A percentile compares a stretch with the other conserved stretches of the same genome.
Conservation (phyloP, 1,140 invertebrate genomes). For the Cryptotermes secundus region DNA sequence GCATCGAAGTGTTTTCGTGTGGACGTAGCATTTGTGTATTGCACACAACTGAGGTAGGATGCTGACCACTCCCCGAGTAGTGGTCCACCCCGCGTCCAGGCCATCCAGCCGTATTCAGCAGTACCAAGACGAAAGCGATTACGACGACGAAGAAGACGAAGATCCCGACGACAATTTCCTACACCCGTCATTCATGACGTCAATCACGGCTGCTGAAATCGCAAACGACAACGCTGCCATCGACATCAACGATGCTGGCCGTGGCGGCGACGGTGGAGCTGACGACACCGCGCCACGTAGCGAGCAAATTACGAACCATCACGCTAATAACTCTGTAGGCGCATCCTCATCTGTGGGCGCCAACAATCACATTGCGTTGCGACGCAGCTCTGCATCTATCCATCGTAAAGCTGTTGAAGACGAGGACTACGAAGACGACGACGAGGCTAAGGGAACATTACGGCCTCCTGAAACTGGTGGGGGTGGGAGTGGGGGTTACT, state of each 20-base stretch:
- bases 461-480: slow-evolving; percentile 40
- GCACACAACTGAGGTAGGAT: not conserved
- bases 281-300: slow-evolving; percentile 14
- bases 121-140: not conserved
- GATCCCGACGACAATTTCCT: not conserved
- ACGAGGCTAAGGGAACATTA: not conserved
- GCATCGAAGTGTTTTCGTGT: not conserved
- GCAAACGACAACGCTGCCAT: not conserved
- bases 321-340: not conserved
- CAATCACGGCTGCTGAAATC: not conserved
- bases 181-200: not conserved
- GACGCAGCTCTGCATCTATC: not conserved
- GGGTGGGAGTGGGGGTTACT: slow-evolving; percentile 56
- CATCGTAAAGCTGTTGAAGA: not conserved
- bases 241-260: not conserved
- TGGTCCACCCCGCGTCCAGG: not conserved
- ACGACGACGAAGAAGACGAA: not conserved
- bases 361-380: not conserved
- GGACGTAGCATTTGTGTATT: not conserved
- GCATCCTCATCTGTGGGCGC: not conserved
- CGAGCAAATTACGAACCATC: slow-evolving; percentile 16
- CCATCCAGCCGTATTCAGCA: not conserved
- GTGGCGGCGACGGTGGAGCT: not conserved
- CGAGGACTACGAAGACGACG: slow-evolving; percentile 21
- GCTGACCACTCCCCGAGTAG: not conserved